phyloP scores from a whole-genome alignment of 2,888 invertebrate species.

The Polia nebulosa region DNA sequence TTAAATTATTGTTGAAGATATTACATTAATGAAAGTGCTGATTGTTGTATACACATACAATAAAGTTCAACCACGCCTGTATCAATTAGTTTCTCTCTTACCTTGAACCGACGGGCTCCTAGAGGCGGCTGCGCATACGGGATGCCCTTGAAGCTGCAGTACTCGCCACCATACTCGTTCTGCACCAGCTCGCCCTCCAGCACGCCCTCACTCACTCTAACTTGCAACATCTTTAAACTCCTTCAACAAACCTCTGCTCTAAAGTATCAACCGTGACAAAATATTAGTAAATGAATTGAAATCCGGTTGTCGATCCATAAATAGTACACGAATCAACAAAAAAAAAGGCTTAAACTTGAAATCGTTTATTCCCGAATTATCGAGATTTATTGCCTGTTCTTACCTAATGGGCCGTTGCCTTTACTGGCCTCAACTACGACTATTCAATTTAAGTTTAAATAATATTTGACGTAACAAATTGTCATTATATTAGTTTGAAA shows the following conservation, averaged over 20 bases:
- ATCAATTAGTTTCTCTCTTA: slow-evolving; percentile 48
- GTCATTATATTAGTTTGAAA: neutral
- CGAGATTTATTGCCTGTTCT: slow-evolving; percentile 27
- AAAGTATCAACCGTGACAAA: slow-evolving; percentile 6
- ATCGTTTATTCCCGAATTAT: too few species aligned
- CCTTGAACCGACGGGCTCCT: slow-evolving; percentile 80
- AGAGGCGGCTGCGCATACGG: slow-evolving; percentile 82
- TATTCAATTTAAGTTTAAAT: neutral
- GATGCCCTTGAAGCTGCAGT: slow-evolving; percentile 81
- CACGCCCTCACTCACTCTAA: slow-evolving; percentile 72
- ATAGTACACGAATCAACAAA: slow-evolving; percentile 10
- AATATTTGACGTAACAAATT: slow-evolving; percentile 1
- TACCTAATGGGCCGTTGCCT: neutral
- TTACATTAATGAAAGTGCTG: neutral
- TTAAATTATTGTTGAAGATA: neutral
- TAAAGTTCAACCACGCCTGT: neutral
- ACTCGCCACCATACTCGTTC: slow-evolving; percentile 73
- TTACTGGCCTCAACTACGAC: neutral
- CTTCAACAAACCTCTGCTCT: neutral
- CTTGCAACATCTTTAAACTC: slow-evolving; percentile 65
- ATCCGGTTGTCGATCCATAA: slow-evolving; percentile 11
- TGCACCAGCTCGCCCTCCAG: slow-evolving; percentile 75
- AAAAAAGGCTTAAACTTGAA: neutral
- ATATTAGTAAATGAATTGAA: slow-evolving; percentile 10
- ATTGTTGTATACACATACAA: neutral